Conservation (phyloP, 2,888 invertebrate species). For the Spodoptera exigua region DNA sequence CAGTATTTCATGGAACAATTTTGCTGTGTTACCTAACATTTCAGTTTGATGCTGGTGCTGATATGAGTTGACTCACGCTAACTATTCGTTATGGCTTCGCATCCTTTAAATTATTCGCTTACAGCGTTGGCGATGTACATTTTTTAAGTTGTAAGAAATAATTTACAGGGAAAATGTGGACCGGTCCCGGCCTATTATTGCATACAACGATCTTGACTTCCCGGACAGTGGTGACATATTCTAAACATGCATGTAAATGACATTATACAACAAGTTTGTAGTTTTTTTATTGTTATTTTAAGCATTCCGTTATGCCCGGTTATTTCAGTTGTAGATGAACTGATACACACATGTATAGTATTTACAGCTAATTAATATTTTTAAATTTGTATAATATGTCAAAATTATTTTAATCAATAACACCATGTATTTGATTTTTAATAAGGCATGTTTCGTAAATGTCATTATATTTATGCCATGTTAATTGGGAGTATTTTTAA, state of each 20-base stretch:
- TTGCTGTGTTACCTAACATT: too few relatives aligned
- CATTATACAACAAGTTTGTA: slow-evolving; percentile 40
- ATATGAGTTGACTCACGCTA: too few relatives aligned
- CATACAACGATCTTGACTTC: slow-evolving; percentile 97
- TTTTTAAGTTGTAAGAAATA: slow-evolving; percentile 75
- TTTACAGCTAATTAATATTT: slow-evolving; percentile 17
- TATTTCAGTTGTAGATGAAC: slow-evolving; percentile 42
- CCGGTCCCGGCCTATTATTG: slow-evolving; percentile 93
- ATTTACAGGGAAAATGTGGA: slow-evolving; percentile 91
- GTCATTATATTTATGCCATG: too few relatives aligned
- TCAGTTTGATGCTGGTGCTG: too few relatives aligned
- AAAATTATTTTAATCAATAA: too few relatives aligned
- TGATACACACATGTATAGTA: slow-evolving; percentile 24
- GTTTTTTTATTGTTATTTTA: slow-evolving; percentile 54
- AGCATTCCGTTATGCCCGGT: slow-evolving; percentile 55
- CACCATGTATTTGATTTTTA: too few relatives aligned
- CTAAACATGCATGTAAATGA: slow-evolving; percentile 77
- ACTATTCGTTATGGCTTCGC: slow-evolving; percentile 32
- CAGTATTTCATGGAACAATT: too few relatives aligned
- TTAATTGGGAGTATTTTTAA: too few relatives aligned
- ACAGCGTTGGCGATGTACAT: slow-evolving; percentile 49
- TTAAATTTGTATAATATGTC: slow-evolving; percentile 19
- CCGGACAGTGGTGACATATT: slow-evolving; percentile 94
- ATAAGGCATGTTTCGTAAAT: too few relatives aligned
- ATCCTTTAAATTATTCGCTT: slow-evolving; percentile 37